Percentiles rank a stretch among this genome's conserved stretches.
Conservation (phyloP, 2,797 vertebrate species). For the Thripadectes ignobilis region DNA sequence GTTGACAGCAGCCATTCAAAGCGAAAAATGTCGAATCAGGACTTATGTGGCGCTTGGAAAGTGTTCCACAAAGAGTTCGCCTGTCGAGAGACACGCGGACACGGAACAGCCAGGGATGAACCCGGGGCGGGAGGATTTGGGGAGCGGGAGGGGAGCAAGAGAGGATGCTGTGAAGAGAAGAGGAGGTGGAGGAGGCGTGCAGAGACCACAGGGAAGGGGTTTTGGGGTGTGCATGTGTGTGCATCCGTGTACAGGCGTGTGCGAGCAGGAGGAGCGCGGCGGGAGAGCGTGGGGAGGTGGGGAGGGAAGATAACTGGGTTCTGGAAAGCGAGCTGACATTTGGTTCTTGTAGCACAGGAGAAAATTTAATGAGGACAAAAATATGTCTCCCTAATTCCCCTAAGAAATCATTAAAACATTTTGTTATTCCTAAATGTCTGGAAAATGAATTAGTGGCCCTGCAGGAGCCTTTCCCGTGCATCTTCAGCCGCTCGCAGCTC, state of each 20-base stretch:
- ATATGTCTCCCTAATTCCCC: slow-evolving; percentile 76
- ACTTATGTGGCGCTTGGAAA: slow-evolving; percentile 63
- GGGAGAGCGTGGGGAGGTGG: neutral
- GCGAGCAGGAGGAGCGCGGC: neutral
- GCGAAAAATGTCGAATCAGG: slow-evolving; percentile 79
- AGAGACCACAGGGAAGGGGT: neutral
- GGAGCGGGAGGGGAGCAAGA: neutral
- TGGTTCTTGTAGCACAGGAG: slow-evolving; percentile 67
- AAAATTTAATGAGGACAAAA: slow-evolving; percentile 79
- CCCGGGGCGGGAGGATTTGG: neutral
- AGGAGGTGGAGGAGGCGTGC: neutral
- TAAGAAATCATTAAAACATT: slow-evolving; percentile 81
- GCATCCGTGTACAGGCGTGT: neutral
- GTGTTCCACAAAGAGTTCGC: slow-evolving; percentile 69
- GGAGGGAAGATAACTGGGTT: slow-evolving; percentile 32
- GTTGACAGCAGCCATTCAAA: slow-evolving; percentile 81
- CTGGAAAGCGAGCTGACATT: slow-evolving; percentile 72
- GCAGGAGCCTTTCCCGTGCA: slow-evolving; percentile 59
- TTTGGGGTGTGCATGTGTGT: neutral
- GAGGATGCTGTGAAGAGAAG: neutral
- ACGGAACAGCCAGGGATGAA: neutral
- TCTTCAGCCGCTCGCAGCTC: slow-evolving; percentile 48
- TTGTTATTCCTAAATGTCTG: slow-evolving; percentile 81
- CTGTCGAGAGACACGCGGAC: slow-evolving; percentile 66
- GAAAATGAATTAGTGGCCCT: slow-evolving; percentile 77